Base-by-base conservation (phyloP, 2,797 vertebrate genomes). In the Oreochromis grahami region DNA sequence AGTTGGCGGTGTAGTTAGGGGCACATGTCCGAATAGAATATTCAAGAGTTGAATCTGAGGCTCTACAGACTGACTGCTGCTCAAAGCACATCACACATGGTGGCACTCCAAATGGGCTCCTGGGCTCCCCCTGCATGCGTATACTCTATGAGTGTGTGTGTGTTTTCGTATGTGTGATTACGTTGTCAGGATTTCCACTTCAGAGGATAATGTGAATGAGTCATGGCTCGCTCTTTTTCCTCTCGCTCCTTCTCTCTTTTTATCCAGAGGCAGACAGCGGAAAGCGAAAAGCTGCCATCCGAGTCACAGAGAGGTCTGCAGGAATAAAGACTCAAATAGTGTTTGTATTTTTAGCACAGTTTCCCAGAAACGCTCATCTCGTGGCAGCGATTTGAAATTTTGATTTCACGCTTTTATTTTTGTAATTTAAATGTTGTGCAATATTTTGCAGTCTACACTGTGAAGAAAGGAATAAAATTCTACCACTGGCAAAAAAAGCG, bases 121-220 rank as follows among this genome's bases (percentile, higher is more conserved):
- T 84, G 88, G 89, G 89, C 85, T 87, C 81, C 85, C 87, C 86
- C 74, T 76, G 78, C 29, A 6, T 17, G 13, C 10, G 1, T 53
- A 38, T 48, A 45, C 32, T 80, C n/a, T 79, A 5, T 74, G 56
- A 41, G 32, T 60, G 56, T 19, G 56, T 63, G 34, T 65, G 79
- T 77, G 50, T 86, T 21, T 78, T 12, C 74, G 50, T 77, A 78
- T 86, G 89, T 84, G 86, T 51, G 81, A 52, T 79, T 52, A 90
- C 85, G 55, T 91, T 93, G 91, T 89, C 85, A 94, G 94, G 91
- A 93, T 93, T 95, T 95, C 93, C 92, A 95, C 92, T 91, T 94
- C 90, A 95, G 86, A 92, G 91, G 87, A 89, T 93, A 88, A 93
- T 90, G 83, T 92, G 93, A 94, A 92, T 94, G 93, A 95, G 89